Conservation (phyloP, 1,140 invertebrate species). For the Lordiphosa collinella region DNA sequence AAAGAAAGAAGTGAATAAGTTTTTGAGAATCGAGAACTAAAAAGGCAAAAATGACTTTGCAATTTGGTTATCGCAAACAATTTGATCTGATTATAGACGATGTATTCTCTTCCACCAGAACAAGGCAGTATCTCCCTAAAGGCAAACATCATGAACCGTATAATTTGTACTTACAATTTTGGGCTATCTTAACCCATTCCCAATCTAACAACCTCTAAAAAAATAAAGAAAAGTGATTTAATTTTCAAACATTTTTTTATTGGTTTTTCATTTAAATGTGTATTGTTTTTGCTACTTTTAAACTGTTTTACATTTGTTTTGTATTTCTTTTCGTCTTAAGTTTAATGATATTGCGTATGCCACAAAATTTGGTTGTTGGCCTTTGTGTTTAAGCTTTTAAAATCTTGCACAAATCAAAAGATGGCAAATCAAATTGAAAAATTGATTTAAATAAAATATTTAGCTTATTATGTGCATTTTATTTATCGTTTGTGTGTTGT, state of each 20-base stretch:
- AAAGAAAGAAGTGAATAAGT: no score
- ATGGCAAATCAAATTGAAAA: constrained; percentile 55
- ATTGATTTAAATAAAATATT: constrained; percentile 35
- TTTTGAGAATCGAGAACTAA: no score
- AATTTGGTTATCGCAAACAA: no score
- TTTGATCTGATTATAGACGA: no score
- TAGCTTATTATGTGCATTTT: constrained; percentile 38
- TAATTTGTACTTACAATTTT: no score
- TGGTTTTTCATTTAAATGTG: constrained; percentile 48
- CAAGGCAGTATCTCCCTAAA: no score
- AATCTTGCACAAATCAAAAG: constrained; percentile 44
- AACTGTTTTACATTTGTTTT: constrained; percentile 39
- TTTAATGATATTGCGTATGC: constrained; percentile 74
- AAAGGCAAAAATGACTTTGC: no score
- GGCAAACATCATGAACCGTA: no score
- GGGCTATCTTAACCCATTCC: no score
- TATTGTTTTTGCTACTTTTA: constrained; percentile 26
- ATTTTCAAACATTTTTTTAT: constrained; percentile 40
- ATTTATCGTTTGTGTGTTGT: constrained; percentile 24
- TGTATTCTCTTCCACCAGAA: no score
- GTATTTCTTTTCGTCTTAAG: constrained; percentile 31
- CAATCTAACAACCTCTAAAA: no score
- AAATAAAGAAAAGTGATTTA: no score
- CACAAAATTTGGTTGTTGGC: constrained; percentile 51
- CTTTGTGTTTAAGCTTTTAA: constrained; percentile 44